These are phyloP conservation scores for Fundulus diaphanus DNA, from an alignment of 2,797 vertebrate genomes.

Conservation along the genomic window DNA sequence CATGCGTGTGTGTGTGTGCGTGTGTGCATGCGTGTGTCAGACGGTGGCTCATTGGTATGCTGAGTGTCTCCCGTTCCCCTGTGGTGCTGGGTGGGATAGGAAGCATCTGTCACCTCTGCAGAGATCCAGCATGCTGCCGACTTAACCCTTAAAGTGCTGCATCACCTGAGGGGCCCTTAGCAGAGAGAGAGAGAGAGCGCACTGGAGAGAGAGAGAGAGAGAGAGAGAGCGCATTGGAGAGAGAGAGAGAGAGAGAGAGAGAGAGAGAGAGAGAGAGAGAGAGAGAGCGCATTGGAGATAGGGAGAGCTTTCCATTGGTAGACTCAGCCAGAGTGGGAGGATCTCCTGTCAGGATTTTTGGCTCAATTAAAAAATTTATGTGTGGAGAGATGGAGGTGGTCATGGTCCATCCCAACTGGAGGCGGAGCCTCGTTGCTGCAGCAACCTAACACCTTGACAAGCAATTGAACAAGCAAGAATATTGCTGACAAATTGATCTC, in stretches of 20 bases:
- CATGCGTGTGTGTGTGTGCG: constrained; percentile 21
- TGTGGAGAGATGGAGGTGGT: constrained; percentile 88
- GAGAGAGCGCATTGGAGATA: constrained; percentile 4
- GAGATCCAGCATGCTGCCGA: constrained; percentile 78
- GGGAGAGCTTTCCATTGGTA: constrained; percentile 73
- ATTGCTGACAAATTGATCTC: constrained; percentile 76
- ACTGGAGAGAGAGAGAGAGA: constrained; percentile 16
- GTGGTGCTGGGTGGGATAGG: constrained; percentile 87
- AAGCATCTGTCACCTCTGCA: constrained; percentile 89
- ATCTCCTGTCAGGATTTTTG: constrained; percentile 80
- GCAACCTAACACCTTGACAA: constrained; percentile 69
- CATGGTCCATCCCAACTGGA: constrained; percentile 88
- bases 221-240: constrained; percentile 6
- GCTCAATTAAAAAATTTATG: constrained; percentile 90
- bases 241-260: constrained; percentile 17
- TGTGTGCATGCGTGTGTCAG: constrained; percentile 57
- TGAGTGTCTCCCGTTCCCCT: constrained; percentile 85
- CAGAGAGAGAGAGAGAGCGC: constrained; percentile 19
- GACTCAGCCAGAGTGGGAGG: constrained; percentile 85
- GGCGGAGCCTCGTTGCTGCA: constrained; percentile 74
- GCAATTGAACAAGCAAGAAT: constrained; percentile 62
- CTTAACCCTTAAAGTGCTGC: constrained; percentile 73
- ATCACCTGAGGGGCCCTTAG: constrained; percentile 71
- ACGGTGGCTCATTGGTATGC: constrained; percentile 90
- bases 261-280: constrained; percentile 18